Percentiles rank a stretch among this genome's conserved stretches.
phyloP scores from a whole-genome alignment of 2,888 invertebrate species.

The Coelopa pilipes region DNA sequence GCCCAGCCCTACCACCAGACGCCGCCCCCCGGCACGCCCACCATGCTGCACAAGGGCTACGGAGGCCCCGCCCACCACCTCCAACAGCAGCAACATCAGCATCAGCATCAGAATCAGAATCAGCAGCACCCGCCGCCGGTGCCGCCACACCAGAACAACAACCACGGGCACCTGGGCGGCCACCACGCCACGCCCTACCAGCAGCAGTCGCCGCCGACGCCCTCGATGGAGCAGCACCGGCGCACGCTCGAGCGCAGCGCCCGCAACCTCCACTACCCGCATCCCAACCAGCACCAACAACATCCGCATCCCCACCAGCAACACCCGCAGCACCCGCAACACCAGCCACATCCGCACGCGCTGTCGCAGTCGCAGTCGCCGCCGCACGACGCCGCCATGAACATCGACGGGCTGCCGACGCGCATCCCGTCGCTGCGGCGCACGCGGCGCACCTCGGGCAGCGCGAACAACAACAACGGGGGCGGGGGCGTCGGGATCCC shows the following conservation, averaged over 20 bases:
- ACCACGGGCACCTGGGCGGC: conserved; percentile 38
- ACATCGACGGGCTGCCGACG: conserved; percentile 56
- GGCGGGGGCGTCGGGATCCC: conserved; percentile 60
- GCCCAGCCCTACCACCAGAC: conserved; percentile 61
- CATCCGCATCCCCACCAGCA: neutral
- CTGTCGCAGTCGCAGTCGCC: conserved; percentile 39
- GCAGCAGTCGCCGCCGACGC: conserved; percentile 54
- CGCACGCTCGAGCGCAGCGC: conserved; percentile 62
- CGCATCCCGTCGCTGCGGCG: conserved; percentile 63
- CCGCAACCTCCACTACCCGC: conserved; percentile 54
- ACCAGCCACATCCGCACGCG: conserved; percentile 2
- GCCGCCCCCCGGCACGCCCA: conserved; percentile 55
- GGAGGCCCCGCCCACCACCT: conserved; percentile 40
- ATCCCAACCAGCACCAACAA: neutral
- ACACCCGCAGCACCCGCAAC: conserved; percentile 16
- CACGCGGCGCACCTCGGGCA: conserved; percentile 60
- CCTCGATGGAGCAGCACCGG: conserved; percentile 59
- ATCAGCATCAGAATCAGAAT: conserved; percentile 43
- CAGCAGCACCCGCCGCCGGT: conserved; percentile 43
- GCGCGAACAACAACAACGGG: conserved; percentile 53
- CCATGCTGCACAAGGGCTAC: conserved; percentile 56
- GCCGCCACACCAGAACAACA: conserved; percentile 45
- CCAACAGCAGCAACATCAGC: conserved; percentile 43
- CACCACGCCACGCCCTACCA: conserved; percentile 42
- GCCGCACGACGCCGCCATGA: conserved; percentile 49